Evolutionary conservation across 2,888 invertebrate species (phyloP).

Genomic region (Drosophila suboccidentalis): DNA sequence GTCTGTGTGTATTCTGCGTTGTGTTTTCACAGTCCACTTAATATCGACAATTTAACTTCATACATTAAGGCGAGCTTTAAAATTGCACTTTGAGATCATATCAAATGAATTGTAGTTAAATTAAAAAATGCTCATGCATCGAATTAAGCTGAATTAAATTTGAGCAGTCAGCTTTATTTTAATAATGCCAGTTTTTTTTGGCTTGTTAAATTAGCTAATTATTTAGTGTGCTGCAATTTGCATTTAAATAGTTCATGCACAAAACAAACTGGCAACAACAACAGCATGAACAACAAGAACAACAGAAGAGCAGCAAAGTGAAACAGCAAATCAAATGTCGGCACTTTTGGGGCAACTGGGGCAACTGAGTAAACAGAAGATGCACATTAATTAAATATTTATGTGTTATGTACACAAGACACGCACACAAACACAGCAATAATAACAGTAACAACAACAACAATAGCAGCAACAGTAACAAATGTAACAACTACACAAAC

Average conservation of each 20-base stretch:
- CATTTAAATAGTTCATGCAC: conserved; percentile 56
- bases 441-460: background rate
- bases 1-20: background rate
- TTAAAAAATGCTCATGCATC: background rate
- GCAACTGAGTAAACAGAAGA: conserved; percentile 56
- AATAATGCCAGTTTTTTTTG: conserved; percentile 1
- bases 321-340: conserved; percentile 50
- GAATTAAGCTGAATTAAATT: conserved; percentile 8
- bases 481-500: conserved; percentile 26
- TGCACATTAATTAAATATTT: conserved; percentile 79
- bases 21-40: conserved; percentile 51
- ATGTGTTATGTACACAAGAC: conserved; percentile 48
- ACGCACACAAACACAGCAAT: conserved; percentile 24
- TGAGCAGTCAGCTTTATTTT: background rate
- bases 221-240: conserved; percentile 39
- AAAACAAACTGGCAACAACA: conserved; percentile 28
- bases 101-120: conserved; percentile 3
- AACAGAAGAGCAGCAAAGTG: conserved; percentile 17
- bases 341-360: conserved; percentile 42
- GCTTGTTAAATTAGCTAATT: conserved; percentile 55
- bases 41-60: conserved; percentile 62
- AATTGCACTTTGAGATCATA: background rate
- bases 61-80: conserved; percentile 15
- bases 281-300: background rate
- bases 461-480: conserved; percentile 5